phyloP scores from a whole-genome alignment of 1,140 invertebrate genomes.

The Odontomachus brunneus region DNA sequence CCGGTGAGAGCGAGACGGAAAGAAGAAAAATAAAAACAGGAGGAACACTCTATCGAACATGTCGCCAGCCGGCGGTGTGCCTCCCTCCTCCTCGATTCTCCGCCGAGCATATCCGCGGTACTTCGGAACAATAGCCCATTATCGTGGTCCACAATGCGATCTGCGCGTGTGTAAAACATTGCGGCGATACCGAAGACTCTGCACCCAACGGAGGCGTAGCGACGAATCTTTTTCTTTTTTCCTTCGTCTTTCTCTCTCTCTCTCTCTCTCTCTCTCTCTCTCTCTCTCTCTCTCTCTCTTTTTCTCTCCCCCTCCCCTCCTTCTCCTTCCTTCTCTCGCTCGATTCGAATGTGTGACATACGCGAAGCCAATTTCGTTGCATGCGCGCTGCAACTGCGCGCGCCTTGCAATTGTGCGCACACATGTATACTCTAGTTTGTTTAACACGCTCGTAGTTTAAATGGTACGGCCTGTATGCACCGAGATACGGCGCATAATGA shows the following conservation, averaged over 20 bases:
- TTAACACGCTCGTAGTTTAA: too few species aligned
- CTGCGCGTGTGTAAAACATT: slow-evolving; percentile 21
- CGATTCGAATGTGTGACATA: too few species aligned
- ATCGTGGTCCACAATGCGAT: slow-evolving; percentile 53
- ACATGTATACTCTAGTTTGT: too few species aligned
- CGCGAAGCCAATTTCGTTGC: too few species aligned
- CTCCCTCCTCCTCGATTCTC: slow-evolving; percentile 3
- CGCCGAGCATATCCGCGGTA: slow-evolving; percentile 24
- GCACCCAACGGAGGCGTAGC: background rate
- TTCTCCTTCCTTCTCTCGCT: too few species aligned
- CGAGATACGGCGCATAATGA: too few species aligned
- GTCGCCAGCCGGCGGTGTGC: slow-evolving; percentile 16
- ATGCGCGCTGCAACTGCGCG: too few species aligned
- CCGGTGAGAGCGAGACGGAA: background rate
- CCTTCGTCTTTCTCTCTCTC: background rate
- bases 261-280: background rate
- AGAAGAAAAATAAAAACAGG: background rate
- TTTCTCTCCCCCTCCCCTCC: too few species aligned
- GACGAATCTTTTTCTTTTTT: slow-evolving; percentile 3
- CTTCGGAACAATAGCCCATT: slow-evolving; percentile 54
- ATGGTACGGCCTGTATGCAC: too few species aligned
- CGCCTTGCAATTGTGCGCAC: too few species aligned
- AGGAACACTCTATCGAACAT: slow-evolving; percentile 39
- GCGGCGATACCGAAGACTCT: slow-evolving; percentile 10
- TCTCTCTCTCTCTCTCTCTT: too few species aligned